phyloP scores from a whole-genome alignment of 2,888 invertebrate species.

The Hyposoter didymator region DNA sequence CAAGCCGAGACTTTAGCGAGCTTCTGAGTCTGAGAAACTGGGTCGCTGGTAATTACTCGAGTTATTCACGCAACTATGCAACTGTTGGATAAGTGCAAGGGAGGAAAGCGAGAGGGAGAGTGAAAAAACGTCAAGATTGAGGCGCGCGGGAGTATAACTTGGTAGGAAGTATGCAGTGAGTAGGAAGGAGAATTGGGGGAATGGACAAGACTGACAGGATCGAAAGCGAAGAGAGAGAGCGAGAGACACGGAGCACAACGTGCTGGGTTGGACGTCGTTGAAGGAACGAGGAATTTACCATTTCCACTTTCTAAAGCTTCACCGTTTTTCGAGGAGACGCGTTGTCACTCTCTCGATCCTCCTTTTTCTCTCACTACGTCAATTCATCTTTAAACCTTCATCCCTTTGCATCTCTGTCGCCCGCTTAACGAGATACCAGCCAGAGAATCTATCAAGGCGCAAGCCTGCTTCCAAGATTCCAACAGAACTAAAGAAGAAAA shows the following conservation, averaged over 20 bases:
- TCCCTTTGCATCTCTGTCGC: slow-evolving; percentile 24
- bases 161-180: slow-evolving; percentile 39
- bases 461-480: neutral
- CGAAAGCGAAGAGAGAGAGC: slow-evolving; percentile 32
- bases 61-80: slow-evolving; percentile 78
- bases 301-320: slow-evolving; percentile 53
- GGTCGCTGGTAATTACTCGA: slow-evolving; percentile 78
- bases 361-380: neutral
- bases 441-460: neutral
- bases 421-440: slow-evolving; percentile 38
- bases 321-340: neutral
- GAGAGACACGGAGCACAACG: slow-evolving; percentile 2
- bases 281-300: slow-evolving; percentile 74
- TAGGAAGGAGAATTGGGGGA: slow-evolving; percentile 3
- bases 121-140: slow-evolving; percentile 21
- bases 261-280: slow-evolving; percentile 24
- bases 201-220: slow-evolving; percentile 25
- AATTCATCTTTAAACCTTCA: neutral
- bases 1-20: slow-evolving; percentile 28
- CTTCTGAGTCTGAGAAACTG: slow-evolving; percentile 68
- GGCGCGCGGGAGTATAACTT: neutral
- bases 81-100: slow-evolving; percentile 44
- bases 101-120: slow-evolving; percentile 24
- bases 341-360: neutral
- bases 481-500: neutral